A percentile compares a stretch with the other conserved stretches of the same genome.
phyloP scores from a whole-genome alignment of 2,797 vertebrate genomes.

The Chelmon rostratus region DNA sequence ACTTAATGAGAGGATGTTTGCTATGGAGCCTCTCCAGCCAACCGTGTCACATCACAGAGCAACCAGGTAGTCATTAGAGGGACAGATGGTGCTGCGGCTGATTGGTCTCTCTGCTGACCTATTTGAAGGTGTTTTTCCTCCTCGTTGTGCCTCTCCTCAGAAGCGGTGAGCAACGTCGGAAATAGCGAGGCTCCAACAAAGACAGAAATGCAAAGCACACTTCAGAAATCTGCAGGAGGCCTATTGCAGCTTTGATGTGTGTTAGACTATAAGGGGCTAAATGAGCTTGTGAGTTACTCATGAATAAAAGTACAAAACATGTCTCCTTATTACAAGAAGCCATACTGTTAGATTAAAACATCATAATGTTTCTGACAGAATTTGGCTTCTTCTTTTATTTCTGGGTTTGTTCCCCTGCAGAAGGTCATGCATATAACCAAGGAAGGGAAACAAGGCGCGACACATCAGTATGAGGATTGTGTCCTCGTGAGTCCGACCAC shows the following conservation, averaged over 20 bases:
- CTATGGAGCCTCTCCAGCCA: constrained; percentile 68
- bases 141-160: constrained; percentile 61
- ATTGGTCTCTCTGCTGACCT: constrained; percentile 78
- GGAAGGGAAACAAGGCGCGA: background rate
- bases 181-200: constrained; percentile 36
- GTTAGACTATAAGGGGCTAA: constrained; percentile 27
- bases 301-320: constrained; percentile 40
- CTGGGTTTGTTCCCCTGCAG: no score
- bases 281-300: constrained; percentile 45
- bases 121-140: constrained; percentile 75
- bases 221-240: constrained; percentile 39
- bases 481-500: background rate
- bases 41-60: constrained; percentile 73
- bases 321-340: constrained; percentile 33
- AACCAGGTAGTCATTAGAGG: constrained; percentile 84
- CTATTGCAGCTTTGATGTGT: constrained; percentile 51
- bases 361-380: no score
- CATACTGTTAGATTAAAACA: background rate
- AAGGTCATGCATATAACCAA: background rate
- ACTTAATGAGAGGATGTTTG: constrained; percentile 72
- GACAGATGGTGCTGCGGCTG: constrained; percentile 83
- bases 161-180: constrained; percentile 42
- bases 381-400: no score
- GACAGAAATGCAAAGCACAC: constrained; percentile 51
- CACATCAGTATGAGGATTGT: background rate